A percentile compares a stretch with the other conserved stretches of the same genome.
Evolutionary conservation across 1,140 invertebrate species (phyloP).

Genomic region (Schmidtea mediterranea): DNA sequence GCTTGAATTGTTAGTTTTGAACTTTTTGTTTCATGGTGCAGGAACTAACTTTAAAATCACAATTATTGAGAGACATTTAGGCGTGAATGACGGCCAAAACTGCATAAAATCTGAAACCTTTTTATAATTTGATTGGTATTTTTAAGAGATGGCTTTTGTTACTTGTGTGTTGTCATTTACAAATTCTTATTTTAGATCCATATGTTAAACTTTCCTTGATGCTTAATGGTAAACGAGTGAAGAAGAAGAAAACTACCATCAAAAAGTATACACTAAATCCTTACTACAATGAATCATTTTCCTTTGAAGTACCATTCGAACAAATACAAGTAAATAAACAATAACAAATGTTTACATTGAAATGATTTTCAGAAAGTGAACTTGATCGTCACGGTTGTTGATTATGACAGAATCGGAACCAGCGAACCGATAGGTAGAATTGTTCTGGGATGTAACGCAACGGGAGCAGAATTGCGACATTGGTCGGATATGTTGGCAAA

Average conservation of each 20-base stretch:
- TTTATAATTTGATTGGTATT: no score
- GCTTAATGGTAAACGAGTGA: slow-evolving; percentile 94
- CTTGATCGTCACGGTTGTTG: slow-evolving; percentile 85
- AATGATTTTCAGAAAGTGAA: slow-evolving; percentile 67
- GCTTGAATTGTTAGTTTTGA: no score
- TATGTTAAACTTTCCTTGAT: slow-evolving; percentile 98
- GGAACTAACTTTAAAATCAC: no score
- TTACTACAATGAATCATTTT: slow-evolving; percentile 99
- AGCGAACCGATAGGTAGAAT: slow-evolving; percentile 95
- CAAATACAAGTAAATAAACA: slow-evolving; percentile 91
- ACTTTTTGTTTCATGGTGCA: no score
- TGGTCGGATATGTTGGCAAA: slow-evolving; percentile 90
- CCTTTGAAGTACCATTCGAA: slow-evolving; percentile 99
- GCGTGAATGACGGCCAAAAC: no score
- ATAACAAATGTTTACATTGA: no score
- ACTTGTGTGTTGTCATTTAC: no score
- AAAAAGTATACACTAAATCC: slow-evolving; percentile 99
- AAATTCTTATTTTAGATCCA: slow-evolving; percentile 36
- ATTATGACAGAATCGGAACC: slow-evolving; percentile 97
- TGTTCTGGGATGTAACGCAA: slow-evolving; percentile 79
- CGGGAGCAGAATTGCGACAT: slow-evolving; percentile 81
- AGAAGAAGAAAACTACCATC: slow-evolving; percentile 99
- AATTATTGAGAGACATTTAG: no score
- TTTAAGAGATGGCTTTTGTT: no score
- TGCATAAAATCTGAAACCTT: no score